Percentiles rank a stretch among this genome's conserved stretches.
phyloP scores from a whole-genome alignment of 2,797 vertebrate species.

The Pelochelys cantorii region DNA sequence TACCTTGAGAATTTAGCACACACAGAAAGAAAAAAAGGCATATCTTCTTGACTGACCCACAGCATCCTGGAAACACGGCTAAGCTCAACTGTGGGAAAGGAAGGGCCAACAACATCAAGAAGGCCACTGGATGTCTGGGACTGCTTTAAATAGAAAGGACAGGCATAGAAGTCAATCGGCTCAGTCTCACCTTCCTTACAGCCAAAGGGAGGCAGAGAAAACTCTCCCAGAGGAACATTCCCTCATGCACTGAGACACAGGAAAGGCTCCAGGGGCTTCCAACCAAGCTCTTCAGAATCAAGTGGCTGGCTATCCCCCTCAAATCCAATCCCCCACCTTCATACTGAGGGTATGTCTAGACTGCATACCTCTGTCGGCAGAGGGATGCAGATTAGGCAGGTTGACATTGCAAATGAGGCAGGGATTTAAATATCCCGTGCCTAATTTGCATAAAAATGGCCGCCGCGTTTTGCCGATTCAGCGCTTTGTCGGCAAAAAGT shows the following conservation, averaged over 20 bases:
- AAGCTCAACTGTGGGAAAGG: neutral
- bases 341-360: neutral
- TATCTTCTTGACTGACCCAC: neutral
- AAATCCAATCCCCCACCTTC: neutral
- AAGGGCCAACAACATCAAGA: neutral
- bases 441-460: too few relatives aligned
- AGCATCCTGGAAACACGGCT: neutral
- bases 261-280: neutral
- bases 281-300: neutral
- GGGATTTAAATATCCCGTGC: too few relatives aligned
- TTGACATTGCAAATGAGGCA: too few relatives aligned
- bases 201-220: neutral
- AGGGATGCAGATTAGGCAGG: too few relatives aligned
- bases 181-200: neutral
- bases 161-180: neutral
- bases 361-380: too few relatives aligned
- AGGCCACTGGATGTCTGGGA: neutral
- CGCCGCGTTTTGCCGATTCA: too few relatives aligned
- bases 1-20: neutral
- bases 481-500: too few relatives aligned
- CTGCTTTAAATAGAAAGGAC: neutral
- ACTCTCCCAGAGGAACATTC: fast-evolving
- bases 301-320: neutral
- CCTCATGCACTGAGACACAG: neutral
- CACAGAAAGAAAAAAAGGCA: neutral